Evolutionary conservation across 2,797 vertebrate genomes (phyloP).

Genomic region (Erethizon dorsatum): DNA sequence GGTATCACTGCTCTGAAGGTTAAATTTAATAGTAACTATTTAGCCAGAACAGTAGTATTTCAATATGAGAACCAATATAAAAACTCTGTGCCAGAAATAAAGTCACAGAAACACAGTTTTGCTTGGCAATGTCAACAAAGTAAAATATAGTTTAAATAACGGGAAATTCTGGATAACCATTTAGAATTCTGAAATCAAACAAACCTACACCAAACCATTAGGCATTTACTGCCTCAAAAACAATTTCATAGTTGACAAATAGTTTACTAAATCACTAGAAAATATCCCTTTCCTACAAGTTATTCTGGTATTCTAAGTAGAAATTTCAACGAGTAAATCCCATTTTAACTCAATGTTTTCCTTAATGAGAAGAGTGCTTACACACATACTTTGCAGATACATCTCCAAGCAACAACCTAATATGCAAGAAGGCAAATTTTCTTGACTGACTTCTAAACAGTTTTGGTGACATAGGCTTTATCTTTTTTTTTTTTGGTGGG

Average conservation of each 20-base stretch:
- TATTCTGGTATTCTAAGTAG: neutral
- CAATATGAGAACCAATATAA: neutral
- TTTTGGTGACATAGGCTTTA: neutral
- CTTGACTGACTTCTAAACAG: constrained; percentile 29
- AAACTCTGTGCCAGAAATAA: neutral
- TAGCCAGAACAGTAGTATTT: neutral
- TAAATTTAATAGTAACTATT: neutral
- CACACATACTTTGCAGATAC: constrained; percentile 2
- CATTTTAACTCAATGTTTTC: neutral
- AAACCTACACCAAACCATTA: neutral
- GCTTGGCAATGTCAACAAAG: neutral
- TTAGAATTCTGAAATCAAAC: neutral
- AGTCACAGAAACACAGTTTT: neutral
- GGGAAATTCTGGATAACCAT: neutral
- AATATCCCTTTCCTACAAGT: neutral
- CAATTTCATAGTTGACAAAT: neutral
- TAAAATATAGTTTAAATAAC: constrained; percentile 15
- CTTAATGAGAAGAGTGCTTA: neutral
- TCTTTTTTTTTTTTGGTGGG: neutral
- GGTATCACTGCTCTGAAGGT: neutral
- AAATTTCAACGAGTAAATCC: constrained; percentile 16
- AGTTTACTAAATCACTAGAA: neutral
- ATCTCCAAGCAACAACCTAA: constrained; percentile 55
- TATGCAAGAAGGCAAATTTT: constrained; percentile 9
- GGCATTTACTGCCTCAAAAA: neutral